Evolutionary conservation across 1,140 invertebrate species (phyloP), one percentile per base, ranked within the genome.

Genomic region (Druon quercuslanigerum): DNA sequence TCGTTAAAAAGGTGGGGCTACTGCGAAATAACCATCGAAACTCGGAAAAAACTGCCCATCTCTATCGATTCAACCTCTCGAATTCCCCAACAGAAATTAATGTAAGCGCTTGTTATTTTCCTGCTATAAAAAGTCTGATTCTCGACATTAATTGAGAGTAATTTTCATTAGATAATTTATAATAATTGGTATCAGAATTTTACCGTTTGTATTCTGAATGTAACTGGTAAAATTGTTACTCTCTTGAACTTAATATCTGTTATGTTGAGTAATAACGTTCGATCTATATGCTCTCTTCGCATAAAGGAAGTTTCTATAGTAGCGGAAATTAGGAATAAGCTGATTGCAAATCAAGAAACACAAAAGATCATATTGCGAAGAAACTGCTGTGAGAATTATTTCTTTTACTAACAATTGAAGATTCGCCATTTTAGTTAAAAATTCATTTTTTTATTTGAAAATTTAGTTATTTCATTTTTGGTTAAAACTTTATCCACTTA

Each of bases 1-100:
- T 79, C 78, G 54, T 57, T 77, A 33, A 60, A 70, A 70, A 79
- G 75, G 71, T 75, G 46, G 16, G 20, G 25, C 33, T 66, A 40
- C 60, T 40, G 25, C 25, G 33, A 66, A 66, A 66, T 60, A 56
- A 73, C 60, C 71, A 60, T 50, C 56, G 74, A 78, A 78, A 74
- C 70, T 78, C 25, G 20, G 60, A 66, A 60, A 66, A 66, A 66
- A 66, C 40, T 33, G 25, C 25, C 60, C 60, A 46, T 66, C 60
- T 33, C 60, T 66, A 66, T 66, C 14, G 60, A 66, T 66, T 66
- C 8, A 66, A 40, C 25, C 60, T 40, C 33, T 40, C 60, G 40
- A 40, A 25, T 66, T 66, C n/a, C 40, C 60, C 8, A 66, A 40
- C 60, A 8, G 25, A 40, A 66, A 66, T 66, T 40, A 40, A 8